Conservation (phyloP, 2,113 vertebrate species). For the Piaya cayana region DNA sequence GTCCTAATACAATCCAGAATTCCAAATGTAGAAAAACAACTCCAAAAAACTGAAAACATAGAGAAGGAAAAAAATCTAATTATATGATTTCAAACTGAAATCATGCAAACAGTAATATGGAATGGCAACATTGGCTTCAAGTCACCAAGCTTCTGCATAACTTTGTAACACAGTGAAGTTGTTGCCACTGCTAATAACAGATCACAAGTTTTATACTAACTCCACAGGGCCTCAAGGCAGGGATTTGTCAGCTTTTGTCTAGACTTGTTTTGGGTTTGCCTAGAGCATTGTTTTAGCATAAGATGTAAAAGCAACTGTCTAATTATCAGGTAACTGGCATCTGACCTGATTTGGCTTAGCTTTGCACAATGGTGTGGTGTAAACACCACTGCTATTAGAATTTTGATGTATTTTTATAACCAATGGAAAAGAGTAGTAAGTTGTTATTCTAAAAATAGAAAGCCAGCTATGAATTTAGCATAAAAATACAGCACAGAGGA, state of each 20-base stretch:
- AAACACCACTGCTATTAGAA: neutral
- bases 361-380: neutral
- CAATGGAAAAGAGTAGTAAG: neutral
- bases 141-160: neutral
- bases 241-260: neutral
- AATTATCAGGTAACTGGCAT: neutral
- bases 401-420: neutral
- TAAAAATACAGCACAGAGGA: neutral
- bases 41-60: neutral
- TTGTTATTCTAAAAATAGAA: neutral
- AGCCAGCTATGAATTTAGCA: neutral
- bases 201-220: neutral
- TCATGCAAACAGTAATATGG: neutral
- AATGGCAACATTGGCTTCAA: constrained; percentile 12
- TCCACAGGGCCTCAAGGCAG: neutral
- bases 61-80: neutral
- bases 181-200: neutral
- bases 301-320: neutral
- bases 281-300: neutral
- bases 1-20: neutral
- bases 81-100: neutral
- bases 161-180: neutral
- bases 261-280: neutral
- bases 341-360: neutral
- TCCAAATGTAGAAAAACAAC: neutral